These are phyloP conservation scores for Cyprinodon variegatus DNA, from an alignment of 2,113 vertebrate genomes.

Conservation along the genomic window DNA sequence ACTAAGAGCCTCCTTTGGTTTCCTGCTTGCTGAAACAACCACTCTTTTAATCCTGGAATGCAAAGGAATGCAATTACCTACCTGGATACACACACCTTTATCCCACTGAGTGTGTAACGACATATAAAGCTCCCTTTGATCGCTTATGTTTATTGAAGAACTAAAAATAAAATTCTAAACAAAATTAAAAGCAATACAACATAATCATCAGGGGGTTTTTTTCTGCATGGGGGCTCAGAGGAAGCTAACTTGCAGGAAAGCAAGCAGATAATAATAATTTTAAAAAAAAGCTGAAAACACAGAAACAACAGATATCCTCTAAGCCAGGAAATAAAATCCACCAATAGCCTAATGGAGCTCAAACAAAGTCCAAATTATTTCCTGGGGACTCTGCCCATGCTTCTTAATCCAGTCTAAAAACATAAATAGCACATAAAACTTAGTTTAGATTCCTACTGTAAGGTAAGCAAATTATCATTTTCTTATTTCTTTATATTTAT, in stretches of 20 bases:
- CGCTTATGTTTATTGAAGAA: neutral
- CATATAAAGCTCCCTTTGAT: neutral
- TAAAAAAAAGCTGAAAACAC: neutral
- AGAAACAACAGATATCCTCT: neutral
- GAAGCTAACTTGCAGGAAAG: neutral
- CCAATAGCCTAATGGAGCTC: neutral
- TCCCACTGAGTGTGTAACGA: neutral
- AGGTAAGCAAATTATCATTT: neutral
- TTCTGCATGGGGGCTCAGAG: neutral
- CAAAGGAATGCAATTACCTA: slow-evolving; percentile 7
- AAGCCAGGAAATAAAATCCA: slow-evolving; percentile 28
- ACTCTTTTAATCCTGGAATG: slow-evolving; percentile 21
- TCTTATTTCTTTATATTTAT: neutral
- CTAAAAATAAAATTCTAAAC: neutral
- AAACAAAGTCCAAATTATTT: neutral
- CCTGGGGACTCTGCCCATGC: neutral
- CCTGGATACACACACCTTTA: slow-evolving; percentile 32
- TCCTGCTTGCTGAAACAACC: slow-evolving; percentile 2
- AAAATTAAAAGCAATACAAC: neutral
- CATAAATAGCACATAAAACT: neutral
- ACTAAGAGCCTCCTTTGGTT: neutral
- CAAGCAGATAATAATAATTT: neutral
- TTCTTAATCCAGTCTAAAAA: neutral
- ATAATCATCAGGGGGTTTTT: neutral
- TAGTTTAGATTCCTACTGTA: neutral